These are phyloP conservation scores for Zelleria hepariella DNA, from an alignment of 2,888 invertebrate species.

Conservation along the genomic window DNA sequence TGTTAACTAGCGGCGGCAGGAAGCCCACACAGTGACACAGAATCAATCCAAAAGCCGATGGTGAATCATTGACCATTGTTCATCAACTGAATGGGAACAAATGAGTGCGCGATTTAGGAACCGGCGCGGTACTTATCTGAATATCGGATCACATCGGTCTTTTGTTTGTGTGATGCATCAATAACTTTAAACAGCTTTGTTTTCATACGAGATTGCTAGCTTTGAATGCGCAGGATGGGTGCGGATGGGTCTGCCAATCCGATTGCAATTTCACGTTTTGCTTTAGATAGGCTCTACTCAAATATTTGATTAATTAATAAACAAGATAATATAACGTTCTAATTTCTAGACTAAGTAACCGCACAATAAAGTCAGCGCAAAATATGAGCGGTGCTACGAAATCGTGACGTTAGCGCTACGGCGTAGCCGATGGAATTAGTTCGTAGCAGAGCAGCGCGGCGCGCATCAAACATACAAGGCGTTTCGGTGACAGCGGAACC, in stretches of 20 bases:
- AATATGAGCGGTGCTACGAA: background rate
- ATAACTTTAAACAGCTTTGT: constrained; percentile 25
- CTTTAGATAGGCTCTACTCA: background rate
- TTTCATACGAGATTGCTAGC: constrained; percentile 20
- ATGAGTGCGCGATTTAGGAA: constrained; percentile 56
- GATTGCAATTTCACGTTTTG: background rate
- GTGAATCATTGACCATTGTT: constrained; percentile 44
- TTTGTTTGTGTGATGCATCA: constrained; percentile 44
- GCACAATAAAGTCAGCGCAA: too few species aligned
- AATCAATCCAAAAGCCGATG: constrained; percentile 17
- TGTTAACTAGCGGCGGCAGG: background rate
- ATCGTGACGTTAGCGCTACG: background rate
- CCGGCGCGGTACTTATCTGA: constrained; percentile 27
- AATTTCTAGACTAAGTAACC: too few species aligned
- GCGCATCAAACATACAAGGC: background rate
- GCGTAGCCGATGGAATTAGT: background rate
- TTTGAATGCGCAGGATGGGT: background rate
- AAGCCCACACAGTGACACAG: background rate
- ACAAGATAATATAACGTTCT: background rate
- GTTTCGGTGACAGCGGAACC: background rate
- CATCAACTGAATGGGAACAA: constrained; percentile 56
- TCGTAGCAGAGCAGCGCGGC: background rate
- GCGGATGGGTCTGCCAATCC: background rate
- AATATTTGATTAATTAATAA: background rate
- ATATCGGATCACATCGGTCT: constrained; percentile 35